Base-by-base conservation (phyloP, 2,113 vertebrate genomes). In the Gallinago paraguaiae region DNA sequence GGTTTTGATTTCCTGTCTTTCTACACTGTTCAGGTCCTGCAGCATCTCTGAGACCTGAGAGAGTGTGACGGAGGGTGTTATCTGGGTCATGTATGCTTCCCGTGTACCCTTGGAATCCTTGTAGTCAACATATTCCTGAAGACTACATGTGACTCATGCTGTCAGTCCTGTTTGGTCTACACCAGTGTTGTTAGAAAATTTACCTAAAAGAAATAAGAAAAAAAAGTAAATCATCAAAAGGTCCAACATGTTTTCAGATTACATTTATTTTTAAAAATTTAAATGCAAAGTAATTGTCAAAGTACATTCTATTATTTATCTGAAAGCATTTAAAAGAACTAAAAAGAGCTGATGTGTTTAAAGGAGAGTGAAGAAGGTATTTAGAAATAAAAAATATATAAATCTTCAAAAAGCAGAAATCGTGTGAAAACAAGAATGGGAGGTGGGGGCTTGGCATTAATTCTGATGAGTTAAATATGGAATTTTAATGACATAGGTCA, bases 21-120 rank as follows among this genome's bases (percentile, higher is more conserved):
- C 35, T 22, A 24, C 20, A 56, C 5, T 23, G 2, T 22, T 20
- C 24, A 54, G 18, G 12, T 63, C 14, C 11, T 45, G 9, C 16
- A 50, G 13, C 41, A 7, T 28, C 30, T 61, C 46, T 72, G 8
- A 57, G 5, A 61, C 7, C 4, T 8, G 10, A 56, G 18, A 65
- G 1, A 46, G 3, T 2, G 0, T 28, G 4, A 3, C 24, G 76
- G 24, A 9, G 1, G 1, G 27, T 60, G 3, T 71, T 43, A 9
- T 31, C 3, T 22, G 11, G 2, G 4, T 37, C 4, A 19, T 43
- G 3, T 35, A 24, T 28, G 22, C 4, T 76, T 72, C 19, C 24
- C 57, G 22, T 12, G 6, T 41, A 16, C 5, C 5, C 16, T 72
- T 50, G 56, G 14, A 59, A 25, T 1, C 9, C 14, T 16, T 25